phyloP scores from a whole-genome alignment of 1,140 invertebrate species.

The Kradibia gibbosae region DNA sequence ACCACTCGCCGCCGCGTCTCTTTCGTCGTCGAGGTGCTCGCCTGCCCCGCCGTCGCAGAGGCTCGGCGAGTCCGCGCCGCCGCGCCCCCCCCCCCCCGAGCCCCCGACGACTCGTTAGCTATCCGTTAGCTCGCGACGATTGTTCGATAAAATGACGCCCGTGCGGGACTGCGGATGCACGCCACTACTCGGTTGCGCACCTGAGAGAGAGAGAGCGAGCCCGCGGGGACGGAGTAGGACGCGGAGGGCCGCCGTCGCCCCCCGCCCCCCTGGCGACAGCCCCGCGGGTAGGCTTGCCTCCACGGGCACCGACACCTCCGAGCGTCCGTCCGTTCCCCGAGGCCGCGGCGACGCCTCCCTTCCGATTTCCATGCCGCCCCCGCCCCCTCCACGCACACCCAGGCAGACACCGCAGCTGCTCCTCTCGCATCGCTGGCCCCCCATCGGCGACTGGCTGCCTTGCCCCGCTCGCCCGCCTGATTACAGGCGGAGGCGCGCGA shows the following conservation, averaged over 20 bases:
- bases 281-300: too few species aligned
- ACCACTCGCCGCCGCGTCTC: constrained; percentile 24
- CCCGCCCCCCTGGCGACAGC: too few species aligned
- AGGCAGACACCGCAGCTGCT: too few species aligned
- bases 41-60: neutral
- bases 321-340: too few species aligned
- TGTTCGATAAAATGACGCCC: constrained; percentile 39
- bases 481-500: neutral
- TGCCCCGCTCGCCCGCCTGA: neutral
- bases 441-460: constrained; percentile 25
- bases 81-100: neutral
- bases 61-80: too few species aligned
- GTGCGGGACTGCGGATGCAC: neutral
- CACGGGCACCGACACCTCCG: too few species aligned
- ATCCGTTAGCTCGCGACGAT: constrained; percentile 47
- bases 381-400: too few species aligned
- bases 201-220: too few species aligned
- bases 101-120: constrained; percentile 32
- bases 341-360: neutral
- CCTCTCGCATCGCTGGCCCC: neutral
- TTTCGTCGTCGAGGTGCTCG: neutral
- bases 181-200: neutral
- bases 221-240: too few species aligned
- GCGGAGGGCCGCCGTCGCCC: neutral
- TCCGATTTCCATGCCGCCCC: neutral